Percentiles rank a stretch among this genome's conserved stretches.
These are phyloP conservation scores for Bovichtus variegatus DNA, from an alignment of 2,797 vertebrate genomes.

Conservation along the genomic window DNA sequence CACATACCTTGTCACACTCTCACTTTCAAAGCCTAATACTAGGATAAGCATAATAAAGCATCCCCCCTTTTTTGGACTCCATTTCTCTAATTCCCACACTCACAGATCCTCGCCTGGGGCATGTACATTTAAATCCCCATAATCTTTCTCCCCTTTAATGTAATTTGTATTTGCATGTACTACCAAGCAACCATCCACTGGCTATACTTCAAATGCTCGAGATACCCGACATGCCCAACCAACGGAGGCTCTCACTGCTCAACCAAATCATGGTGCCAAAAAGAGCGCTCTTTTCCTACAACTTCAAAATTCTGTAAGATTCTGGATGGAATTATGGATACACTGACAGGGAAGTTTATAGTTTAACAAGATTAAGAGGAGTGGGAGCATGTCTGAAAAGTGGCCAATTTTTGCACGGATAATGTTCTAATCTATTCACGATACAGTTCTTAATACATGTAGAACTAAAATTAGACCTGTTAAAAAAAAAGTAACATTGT, in stretches of 20 bases:
- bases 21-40: slow-evolving; percentile 16
- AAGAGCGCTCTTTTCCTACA: background rate
- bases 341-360: background rate
- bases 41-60: slow-evolving; percentile 27
- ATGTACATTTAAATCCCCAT: slow-evolving; percentile 62
- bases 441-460: background rate
- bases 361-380: slow-evolving; percentile 15
- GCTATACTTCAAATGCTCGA: slow-evolving; percentile 22
- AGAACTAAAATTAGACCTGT: background rate
- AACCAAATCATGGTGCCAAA: background rate
- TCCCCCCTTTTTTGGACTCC: background rate
- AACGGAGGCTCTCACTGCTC: slow-evolving; percentile 15
- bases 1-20: slow-evolving; percentile 11
- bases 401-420: background rate
- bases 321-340: slow-evolving; percentile 4
- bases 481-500: slow-evolving; percentile 12
- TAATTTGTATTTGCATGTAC: slow-evolving; percentile 72
- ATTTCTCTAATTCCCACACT: slow-evolving; percentile 52
- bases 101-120: slow-evolving; percentile 58
- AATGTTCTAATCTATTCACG: background rate
- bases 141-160: slow-evolving; percentile 68
- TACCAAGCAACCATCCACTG: slow-evolving; percentile 44
- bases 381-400: background rate
- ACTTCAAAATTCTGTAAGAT: background rate
- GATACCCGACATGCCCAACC: slow-evolving; percentile 19